phyloP scores from a whole-genome alignment of 1,140 invertebrate species.

The Nymphalis io region DNA sequence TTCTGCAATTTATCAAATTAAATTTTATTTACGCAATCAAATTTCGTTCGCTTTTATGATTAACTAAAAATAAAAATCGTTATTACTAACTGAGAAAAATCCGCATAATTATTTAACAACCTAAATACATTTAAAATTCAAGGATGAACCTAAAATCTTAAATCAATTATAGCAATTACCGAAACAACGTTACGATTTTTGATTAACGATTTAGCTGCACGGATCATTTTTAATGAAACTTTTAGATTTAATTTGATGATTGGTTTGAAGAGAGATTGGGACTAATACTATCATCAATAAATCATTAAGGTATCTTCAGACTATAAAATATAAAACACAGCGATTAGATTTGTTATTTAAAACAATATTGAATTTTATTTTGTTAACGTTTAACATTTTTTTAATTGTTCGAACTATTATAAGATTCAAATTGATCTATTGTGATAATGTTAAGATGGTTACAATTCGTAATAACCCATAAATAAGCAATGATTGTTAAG shows the following conservation, averaged over 20 bases:
- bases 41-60: background rate
- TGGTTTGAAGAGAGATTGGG: background rate
- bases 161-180: conserved; percentile 19
- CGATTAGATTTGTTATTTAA: background rate
- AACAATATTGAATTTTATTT: background rate
- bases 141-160: conserved; percentile 16
- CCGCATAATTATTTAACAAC: conserved; percentile 19
- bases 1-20: background rate
- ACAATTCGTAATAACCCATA: no score
- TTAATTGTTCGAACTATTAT: no score
- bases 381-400: background rate
- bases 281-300: background rate
- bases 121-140: conserved; percentile 15
- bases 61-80: background rate
- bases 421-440: no score
- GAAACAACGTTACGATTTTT: conserved; percentile 6
- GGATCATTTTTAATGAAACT: conserved; percentile 7
- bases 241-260: background rate
- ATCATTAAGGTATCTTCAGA: conserved; percentile 2
- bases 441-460: no score
- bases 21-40: background rate
- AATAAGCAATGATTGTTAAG: no score
- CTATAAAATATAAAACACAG: background rate
- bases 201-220: conserved; percentile 17
- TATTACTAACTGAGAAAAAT: background rate